These are phyloP conservation scores for Aurelia sp. DNA, from an alignment of 30 jellyfish, hydroid and myxozoan species.

Conservation along the genomic window DNA sequence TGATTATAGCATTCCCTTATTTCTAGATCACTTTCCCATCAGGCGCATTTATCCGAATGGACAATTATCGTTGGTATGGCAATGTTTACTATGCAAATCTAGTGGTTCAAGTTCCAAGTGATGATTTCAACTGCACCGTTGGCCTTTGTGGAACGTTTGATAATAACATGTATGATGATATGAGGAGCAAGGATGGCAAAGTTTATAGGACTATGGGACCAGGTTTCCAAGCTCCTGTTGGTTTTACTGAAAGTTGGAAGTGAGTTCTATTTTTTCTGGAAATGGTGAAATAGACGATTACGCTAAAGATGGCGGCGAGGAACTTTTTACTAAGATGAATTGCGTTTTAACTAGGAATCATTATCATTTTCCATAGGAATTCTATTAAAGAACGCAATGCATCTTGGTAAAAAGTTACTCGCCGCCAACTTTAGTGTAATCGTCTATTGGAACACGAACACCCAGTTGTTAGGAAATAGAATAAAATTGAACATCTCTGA, in stretches of 20 bases:
- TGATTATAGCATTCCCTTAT: background rate
- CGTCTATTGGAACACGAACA: background rate
- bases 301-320: too few species aligned
- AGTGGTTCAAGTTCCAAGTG: conserved; percentile 53
- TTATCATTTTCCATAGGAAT: too few species aligned
- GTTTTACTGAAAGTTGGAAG: conserved; percentile 64
- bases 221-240: conserved; percentile 17
- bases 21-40: conserved; percentile 45
- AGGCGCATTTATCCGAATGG: conserved; percentile 42
- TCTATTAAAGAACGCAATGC: too few species aligned
- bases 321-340: too few species aligned
- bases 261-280: background rate
- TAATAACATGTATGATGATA: background rate
- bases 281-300: background rate
- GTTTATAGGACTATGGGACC: background rate
- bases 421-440: too few species aligned
- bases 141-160: conserved; percentile 60
- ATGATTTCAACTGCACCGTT: conserved; percentile 26
- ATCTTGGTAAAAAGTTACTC: too few species aligned
- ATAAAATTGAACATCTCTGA: too few species aligned
- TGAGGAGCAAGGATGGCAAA: conserved; percentile 18
- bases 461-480: background rate
- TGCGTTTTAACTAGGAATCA: too few species aligned
- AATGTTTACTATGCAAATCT: conserved; percentile 9
- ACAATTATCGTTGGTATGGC: conserved; percentile 17